A percentile compares a stretch with the other conserved stretches of the same genome.
These are phyloP conservation scores for Caenorhabditis sp. DNA, from an alignment of 2,888 invertebrate species.

Conservation along the genomic window DNA sequence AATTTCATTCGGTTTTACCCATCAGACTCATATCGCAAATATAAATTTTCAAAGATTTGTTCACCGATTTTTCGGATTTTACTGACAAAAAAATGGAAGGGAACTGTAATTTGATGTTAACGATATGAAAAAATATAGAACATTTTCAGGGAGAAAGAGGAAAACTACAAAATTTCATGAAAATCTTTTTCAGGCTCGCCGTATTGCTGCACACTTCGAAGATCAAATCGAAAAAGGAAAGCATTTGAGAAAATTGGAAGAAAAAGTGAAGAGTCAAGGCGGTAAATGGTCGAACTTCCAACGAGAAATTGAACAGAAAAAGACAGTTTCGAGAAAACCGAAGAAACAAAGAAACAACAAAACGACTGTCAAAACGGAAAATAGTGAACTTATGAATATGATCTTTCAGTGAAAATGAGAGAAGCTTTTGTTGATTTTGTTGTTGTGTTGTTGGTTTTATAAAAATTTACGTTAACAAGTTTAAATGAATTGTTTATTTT, in stretches of 20 bases:
- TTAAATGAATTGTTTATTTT: background rate
- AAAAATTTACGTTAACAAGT: no score
- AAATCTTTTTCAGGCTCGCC: slow-evolving; percentile 81
- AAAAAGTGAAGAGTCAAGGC: slow-evolving; percentile 64
- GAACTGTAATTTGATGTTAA: no score
- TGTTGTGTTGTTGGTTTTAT: slow-evolving; percentile 12
- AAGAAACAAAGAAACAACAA: background rate
- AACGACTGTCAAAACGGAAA: slow-evolving; percentile 16
- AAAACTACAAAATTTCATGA: background rate
- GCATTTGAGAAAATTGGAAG: slow-evolving; percentile 66
- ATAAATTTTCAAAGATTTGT: no score
- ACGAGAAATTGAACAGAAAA: slow-evolving; percentile 62
- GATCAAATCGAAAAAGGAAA: slow-evolving; percentile 73
- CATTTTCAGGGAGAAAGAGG: no score
- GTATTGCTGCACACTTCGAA: slow-evolving; percentile 87
- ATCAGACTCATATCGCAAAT: no score
- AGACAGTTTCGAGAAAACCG: slow-evolving; percentile 13
- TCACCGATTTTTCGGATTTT: no score
- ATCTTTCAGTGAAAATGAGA: slow-evolving; percentile 52
- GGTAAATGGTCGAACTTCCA: slow-evolving; percentile 66
- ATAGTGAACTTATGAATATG: slow-evolving; percentile 53
- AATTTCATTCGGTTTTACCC: no score
- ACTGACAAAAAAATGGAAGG: no score
- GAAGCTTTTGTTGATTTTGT: background rate
- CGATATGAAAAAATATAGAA: no score